Evolutionary conservation across 2,888 invertebrate genomes (phyloP).

Genomic region (Gnatocerus cornutus): DNA sequence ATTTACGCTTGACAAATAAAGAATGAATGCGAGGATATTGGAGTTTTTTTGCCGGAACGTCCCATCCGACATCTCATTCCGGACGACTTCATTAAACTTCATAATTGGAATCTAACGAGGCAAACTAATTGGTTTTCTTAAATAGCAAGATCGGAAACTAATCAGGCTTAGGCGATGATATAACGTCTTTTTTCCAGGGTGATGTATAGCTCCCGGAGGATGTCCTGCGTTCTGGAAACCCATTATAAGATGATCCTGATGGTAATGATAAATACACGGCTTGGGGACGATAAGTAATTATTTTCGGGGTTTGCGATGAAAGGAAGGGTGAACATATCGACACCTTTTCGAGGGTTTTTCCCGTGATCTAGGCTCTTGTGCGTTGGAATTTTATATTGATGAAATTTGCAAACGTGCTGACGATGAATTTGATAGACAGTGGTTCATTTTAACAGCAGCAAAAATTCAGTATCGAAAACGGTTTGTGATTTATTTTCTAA

Average conservation of each 20-base stretch:
- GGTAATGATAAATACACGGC: constrained; percentile 44
- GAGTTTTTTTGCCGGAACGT: not conserved
- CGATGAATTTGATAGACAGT: not conserved
- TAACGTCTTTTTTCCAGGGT: constrained; percentile 23
- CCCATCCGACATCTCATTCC: constrained; percentile 15
- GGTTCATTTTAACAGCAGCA: too few relatives aligned
- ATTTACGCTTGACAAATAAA: not conserved
- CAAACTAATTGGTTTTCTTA: constrained; percentile 41
- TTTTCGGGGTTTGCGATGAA: constrained; percentile 8
- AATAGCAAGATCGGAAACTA: constrained; percentile 33
- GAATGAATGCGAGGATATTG: too few relatives aligned
- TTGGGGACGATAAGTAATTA: constrained; percentile 34
- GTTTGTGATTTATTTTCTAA: too few relatives aligned
- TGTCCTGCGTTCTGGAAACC: constrained; percentile 25
- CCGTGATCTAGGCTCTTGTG: not conserved
- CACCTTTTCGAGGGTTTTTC: constrained; percentile 73
- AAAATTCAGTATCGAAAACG: too few relatives aligned
- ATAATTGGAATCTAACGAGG: constrained; percentile 45
- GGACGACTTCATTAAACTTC: constrained; percentile 42
- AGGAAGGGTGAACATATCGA: constrained; percentile 76
- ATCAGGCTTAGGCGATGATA: constrained; percentile 42
- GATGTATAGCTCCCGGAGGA: constrained; percentile 41
- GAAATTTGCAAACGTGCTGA: too few relatives aligned
- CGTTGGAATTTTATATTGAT: too few relatives aligned
- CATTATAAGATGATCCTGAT: constrained; percentile 42